Evolutionary conservation across 2,888 invertebrate genomes (phyloP), one percentile per base, ranked within the genome.

Genomic region (Parnassius apollo): DNA sequence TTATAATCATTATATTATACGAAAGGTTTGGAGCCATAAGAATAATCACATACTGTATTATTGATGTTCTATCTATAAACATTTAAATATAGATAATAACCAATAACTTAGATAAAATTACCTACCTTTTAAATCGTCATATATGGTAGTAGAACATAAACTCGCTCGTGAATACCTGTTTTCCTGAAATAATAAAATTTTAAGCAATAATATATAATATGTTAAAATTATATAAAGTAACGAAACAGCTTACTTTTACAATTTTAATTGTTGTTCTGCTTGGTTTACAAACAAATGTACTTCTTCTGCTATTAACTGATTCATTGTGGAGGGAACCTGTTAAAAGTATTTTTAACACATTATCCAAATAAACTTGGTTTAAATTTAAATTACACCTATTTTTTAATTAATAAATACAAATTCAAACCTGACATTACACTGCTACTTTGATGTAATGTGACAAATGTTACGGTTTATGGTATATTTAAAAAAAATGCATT

Each of bases 351-450:
- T 35, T 35, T 35, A 35, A 35, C 4, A 35, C 35, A 35, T 35
- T 7, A 35, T 35, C 25, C 35, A 35, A 35, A 7, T 35, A 35
- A 35, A 35, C 3, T 35, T 35, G 35, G 35, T 46, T 46, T 4
- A 46, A 12, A 12, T 46, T 44, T 8, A 44, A 46, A 46, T 46
- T n/a, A 46, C n/a, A 46, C 46, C 2, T 46, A 12, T 44, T 44
- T 44, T 44, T 44, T 46, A 44, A 50, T 53, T 13, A 50, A 58
- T 13, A 68, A 73, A 75, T 57, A 57, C 35, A 75, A 76, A 69
- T 71, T 77, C 81, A 70, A 75, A 91, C 91, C 90, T 91, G 91
- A 90, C 91, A 91, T 91, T 85, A 91, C 90, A 90, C 90, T 87
- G 82, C 84, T 86, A 90, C 88, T 89, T 91, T 91, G 79, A 85